Evolutionary conservation across 2,888 invertebrate genomes (phyloP), one percentile per base, ranked within the genome.

Genomic region (Dynastes tityus): DNA sequence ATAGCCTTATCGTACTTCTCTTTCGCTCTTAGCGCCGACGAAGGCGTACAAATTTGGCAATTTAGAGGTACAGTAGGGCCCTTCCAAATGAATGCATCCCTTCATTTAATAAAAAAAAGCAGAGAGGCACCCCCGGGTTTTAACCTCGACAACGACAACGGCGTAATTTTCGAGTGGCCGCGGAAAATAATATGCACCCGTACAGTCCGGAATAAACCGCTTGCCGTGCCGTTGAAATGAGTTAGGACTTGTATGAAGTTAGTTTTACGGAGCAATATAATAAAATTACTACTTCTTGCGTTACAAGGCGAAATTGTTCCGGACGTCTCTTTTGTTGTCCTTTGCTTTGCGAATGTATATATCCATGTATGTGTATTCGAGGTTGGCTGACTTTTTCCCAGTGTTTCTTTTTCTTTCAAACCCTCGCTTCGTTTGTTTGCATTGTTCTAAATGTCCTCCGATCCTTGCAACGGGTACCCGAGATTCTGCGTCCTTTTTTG

Each of bases 361-460:
- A 5, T 55, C 4, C 37, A 37, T 71, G 71, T 32, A 27, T 71
- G 37, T 71, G 53, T 53, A 37, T 45, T 29, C 32, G 53, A 53
- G 53, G 29, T 51, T 27, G 37, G 37, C 6, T 22, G 37, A 9
- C 27, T 51, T 61, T 61, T 45, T 45, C 13, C n/a, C 61, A 5
- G 5, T 61, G 40, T 61, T 61, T 61, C 73, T 45, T 74, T 74
- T 74, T 74, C 73, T 74, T 61, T 61, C 45, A 27, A 40, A 27
- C n/a, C 8, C 61, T 63, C 61, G 61, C 45, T 29, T 22, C 73
- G 40, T 45, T 74, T 74, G 61, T 74, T 61, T 61, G 61, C 73
- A 74, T 74, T 74, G 73, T 74, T 61, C 73, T 61, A 74, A 61
- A 74, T 74, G 73, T 22, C 63, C 71, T 53, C 61, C 40, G 61